Conservation (phyloP, 1,140 invertebrate genomes). For the Antheraea mylitta region DNA sequence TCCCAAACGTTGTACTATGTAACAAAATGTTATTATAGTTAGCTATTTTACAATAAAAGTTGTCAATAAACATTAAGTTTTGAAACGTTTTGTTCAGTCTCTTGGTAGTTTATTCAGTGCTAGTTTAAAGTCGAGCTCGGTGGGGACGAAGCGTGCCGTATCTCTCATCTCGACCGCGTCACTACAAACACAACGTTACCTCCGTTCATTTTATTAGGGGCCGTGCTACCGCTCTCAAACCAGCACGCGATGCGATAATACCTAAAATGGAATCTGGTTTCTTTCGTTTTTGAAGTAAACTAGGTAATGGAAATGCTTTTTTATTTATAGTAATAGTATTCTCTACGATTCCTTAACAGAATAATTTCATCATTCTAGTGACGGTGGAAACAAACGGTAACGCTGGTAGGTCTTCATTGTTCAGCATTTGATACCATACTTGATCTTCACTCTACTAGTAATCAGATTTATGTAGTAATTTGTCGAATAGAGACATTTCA, state of each 20-base stretch:
- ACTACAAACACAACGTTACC: slow-evolving; percentile 67
- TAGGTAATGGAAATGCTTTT: not conserved
- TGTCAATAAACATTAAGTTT: slow-evolving; percentile 19
- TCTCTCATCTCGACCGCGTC: slow-evolving; percentile 61
- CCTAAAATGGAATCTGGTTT: slow-evolving; percentile 36
- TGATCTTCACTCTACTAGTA: too few species aligned
- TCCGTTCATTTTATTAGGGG: slow-evolving; percentile 65
- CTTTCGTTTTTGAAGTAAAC: slow-evolving; percentile 9
- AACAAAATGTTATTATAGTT: not conserved
- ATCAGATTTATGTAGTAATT: too few species aligned
- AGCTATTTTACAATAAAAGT: not conserved
- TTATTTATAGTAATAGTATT: not conserved
- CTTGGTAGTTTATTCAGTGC: slow-evolving; percentile 20
- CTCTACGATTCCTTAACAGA: too few species aligned
- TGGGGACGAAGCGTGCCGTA: slow-evolving; percentile 54
- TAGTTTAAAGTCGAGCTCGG: slow-evolving; percentile 34
- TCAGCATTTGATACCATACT: too few species aligned
- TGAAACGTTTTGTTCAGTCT: slow-evolving; percentile 18
- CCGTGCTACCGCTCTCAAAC: slow-evolving; percentile 42
- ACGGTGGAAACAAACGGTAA: too few species aligned
- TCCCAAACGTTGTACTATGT: too few species aligned
- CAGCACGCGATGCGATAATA: slow-evolving; percentile 60
- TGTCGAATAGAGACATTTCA: too few species aligned
- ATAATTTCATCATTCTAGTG: too few species aligned
- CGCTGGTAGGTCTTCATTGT: too few species aligned